Base-by-base conservation (phyloP, 2,113 vertebrate genomes). In the Craseonycteris thonglongyai region DNA sequence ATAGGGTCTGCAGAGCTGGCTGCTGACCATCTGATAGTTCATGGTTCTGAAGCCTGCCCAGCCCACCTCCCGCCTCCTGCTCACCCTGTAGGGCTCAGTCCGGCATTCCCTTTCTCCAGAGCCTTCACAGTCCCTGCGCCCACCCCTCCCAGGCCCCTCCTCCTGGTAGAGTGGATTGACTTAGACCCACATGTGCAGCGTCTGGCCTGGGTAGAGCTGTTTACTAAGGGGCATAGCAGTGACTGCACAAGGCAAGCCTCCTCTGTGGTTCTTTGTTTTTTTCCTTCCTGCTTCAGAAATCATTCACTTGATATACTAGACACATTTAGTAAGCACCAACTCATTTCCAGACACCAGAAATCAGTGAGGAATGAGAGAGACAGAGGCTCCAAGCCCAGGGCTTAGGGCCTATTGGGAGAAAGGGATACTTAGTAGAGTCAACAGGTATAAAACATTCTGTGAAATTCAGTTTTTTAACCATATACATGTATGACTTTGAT, bases 161-260 rank as follows among this genome's bases (percentile, higher is more conserved):
- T 47, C 91, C 51, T 8, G 42, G 47, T 2, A 30, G 71, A 88
- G 86, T n/a, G 14, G 45, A 3, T 18, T 38, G 11, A 14, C 14
- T n/a, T 35, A 22, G 82, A 3, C 35, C 21, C 0, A 0, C 1
- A 51, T 0, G 1, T n/a, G 61, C 10, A 49, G 40, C n/a, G 4
- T 6, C 10, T 8, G 2, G 71, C 24, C 5, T 51, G 7, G 8
- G 8, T 0, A 2, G 15, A 18, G 58, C n/a, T 51, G 30, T n/a
- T n/a, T 26, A 56, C 78, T 0, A 1, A 49, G 47, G n/a, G 5
- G 33, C 28, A 45, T 5, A 24, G 51, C 47, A 7, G 40, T 3
- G 40, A 9, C 42, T 42, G 26, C 45, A 21, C 19, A 47, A 51
- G 63, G 22, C 11, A 35, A 28, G 24, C 54, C 38, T 86, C 42